Evolutionary conservation across 2,888 invertebrate species (phyloP), one percentile per base, ranked within the genome.

Genomic region (Neoascia interrupta): DNA sequence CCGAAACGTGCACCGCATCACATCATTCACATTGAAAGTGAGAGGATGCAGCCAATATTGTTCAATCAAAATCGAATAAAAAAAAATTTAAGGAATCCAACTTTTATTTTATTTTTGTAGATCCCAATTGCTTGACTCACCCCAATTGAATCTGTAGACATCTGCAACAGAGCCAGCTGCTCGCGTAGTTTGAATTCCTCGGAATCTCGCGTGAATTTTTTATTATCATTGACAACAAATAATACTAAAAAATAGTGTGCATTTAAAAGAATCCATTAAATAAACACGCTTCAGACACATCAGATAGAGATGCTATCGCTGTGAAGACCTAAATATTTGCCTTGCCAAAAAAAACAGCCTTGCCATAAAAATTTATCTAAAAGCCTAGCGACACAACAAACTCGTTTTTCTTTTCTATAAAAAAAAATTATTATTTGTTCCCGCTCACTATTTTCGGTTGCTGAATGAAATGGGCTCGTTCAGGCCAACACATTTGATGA

Each of bases 341-440:
- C 21, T 45, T 39, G 66, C 66, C 56, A 66, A 66, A 37, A 37
- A 56, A 47, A 66, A 66, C 56, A 66, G n/a, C n/a, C n/a, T n/a
- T n/a, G n/a, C n/a, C n/a, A n/a, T n/a, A n/a, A n/a, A n/a, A n/a
- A n/a, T n/a, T n/a, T n/a, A n/a, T n/a, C n/a, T 34, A 23, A 60
- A 34, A 19, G 8, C 8, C 34, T 13, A 10, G 28, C 11, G 47
- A 39, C 26, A 21, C 26, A 53, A 39, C 3, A 36, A 51, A 18
- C 43, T 45, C 43, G 54, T 63, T 63, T 16, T 5, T 39, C 11
- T 21, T 43, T 28, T 19, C 3, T 34, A 1, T 6, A 6, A 5
- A 11, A 36, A 4, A 51, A 2, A 15, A 26, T 10, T 26, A 10
- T 8, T 26, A 26, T 26, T 26, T 26, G 18, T 15, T 28, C 13